Percentiles rank a stretch among this genome's conserved stretches.
Evolutionary conservation across 1,140 invertebrate species (phyloP).

Genomic region (Linepithema humile): DNA sequence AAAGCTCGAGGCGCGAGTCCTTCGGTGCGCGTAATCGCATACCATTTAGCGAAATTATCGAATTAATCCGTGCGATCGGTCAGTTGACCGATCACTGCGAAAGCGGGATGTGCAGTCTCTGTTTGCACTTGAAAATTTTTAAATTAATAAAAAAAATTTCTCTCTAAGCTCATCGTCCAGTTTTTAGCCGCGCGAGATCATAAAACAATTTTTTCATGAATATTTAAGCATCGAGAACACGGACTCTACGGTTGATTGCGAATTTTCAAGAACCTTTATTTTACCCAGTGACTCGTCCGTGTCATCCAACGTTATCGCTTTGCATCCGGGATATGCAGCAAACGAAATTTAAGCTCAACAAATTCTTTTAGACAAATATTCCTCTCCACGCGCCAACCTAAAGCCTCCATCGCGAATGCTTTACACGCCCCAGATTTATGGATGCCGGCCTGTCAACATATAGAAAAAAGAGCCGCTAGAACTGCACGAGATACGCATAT

Average conservation of each 20-base stretch:
- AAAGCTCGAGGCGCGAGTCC: neutral
- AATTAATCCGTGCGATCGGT: neutral
- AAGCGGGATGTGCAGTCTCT: too few species aligned
- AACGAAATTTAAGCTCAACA: constrained; percentile 26
- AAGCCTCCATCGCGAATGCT: constrained; percentile 2
- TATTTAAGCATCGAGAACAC: neutral
- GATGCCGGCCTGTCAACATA: neutral
- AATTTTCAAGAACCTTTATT: neutral
- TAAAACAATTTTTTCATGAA: neutral
- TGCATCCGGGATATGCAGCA: neutral
- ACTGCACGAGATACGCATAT: neutral
- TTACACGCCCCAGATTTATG: constrained; percentile 43
- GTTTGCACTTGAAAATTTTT: too few species aligned
- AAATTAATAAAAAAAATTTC: neutral
- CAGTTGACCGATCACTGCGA: neutral
- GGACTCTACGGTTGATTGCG: neutral
- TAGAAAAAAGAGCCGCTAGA: neutral
- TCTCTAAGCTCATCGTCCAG: neutral
- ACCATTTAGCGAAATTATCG: constrained; percentile 2
- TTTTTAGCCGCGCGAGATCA: neutral
- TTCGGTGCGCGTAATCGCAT: constrained; percentile 19
- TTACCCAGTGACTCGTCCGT: neutral
- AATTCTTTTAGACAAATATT: constrained; percentile 37
- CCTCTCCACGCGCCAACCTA: neutral
- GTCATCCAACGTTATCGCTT: neutral